phyloP scores from a whole-genome alignment of 2,797 vertebrate species.

The Delichon dasypus region DNA sequence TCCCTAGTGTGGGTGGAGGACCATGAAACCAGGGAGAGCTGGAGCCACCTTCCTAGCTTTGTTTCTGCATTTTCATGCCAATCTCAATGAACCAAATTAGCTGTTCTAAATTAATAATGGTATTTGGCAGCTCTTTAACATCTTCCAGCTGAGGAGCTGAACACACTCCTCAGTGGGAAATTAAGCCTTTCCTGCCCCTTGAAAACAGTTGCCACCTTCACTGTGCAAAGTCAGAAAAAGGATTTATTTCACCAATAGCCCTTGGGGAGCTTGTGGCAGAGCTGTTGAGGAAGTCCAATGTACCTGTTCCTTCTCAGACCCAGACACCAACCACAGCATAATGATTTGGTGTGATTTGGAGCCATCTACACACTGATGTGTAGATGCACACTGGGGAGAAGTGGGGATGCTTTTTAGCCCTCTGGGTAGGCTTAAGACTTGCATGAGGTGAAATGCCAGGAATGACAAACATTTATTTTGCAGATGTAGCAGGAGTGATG shows the following conservation, averaged over 20 bases:
- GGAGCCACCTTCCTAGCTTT: neutral
- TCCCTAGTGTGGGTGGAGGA: neutral
- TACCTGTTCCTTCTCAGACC: neutral
- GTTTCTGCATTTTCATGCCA: neutral
- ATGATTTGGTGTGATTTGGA: neutral
- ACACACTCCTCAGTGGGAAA: neutral
- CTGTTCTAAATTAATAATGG: neutral
- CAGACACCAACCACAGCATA: neutral
- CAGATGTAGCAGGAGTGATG: neutral
- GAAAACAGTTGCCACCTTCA: neutral
- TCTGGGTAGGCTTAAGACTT: neutral
- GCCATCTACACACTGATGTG: fast-evolving
- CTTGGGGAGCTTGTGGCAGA: neutral
- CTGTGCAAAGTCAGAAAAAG: neutral
- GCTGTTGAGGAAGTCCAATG: neutral
- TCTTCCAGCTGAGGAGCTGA: neutral
- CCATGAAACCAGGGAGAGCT: neutral
- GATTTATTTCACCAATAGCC: neutral
- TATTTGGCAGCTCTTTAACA: neutral
- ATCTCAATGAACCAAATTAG: neutral
- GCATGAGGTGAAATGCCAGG: neutral
- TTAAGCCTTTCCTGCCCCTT: neutral
- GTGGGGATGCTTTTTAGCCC: neutral
- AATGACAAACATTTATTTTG: neutral
- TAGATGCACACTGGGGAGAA: neutral